A percentile compares a stretch with the other conserved stretches of the same genome.
Evolutionary conservation across 2,797 vertebrate species (phyloP).

Genomic region (Anguilla marmorata): DNA sequence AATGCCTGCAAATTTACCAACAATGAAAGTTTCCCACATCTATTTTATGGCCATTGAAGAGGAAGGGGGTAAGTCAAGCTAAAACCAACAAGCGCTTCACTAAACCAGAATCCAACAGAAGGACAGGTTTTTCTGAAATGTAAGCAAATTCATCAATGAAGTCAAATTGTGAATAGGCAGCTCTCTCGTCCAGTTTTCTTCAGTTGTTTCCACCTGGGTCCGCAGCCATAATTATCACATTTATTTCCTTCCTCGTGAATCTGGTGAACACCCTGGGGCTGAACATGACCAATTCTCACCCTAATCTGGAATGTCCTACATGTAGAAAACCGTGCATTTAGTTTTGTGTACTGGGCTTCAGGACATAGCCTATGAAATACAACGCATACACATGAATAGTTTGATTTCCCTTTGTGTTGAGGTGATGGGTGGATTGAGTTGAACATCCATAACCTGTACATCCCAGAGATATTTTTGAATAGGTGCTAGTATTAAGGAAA

Average conservation of each 20-base stretch:
- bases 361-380: too few species aligned
- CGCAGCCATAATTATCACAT: not conserved
- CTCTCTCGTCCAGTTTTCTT: not conserved
- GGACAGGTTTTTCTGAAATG: not conserved
- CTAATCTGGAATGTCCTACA: too few species aligned
- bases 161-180: not conserved
- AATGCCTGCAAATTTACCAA: not conserved
- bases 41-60: not conserved
- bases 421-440: too few species aligned
- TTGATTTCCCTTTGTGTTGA: too few species aligned
- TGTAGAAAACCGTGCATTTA: too few species aligned
- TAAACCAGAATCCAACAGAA: not conserved
- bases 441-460: too few species aligned
- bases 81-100: not conserved
- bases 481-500: too few species aligned
- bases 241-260: not conserved
- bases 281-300: not conserved
- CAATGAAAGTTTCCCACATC: not conserved
- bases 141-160: not conserved
- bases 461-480: too few species aligned
- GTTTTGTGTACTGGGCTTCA: too few species aligned
- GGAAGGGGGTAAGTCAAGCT: not conserved
- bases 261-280: not conserved
- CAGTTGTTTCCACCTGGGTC: conserved; percentile 5
- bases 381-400: too few species aligned